Base-by-base conservation (phyloP, 2,888 invertebrate genomes). In the Lasioglossum zephyrum region DNA sequence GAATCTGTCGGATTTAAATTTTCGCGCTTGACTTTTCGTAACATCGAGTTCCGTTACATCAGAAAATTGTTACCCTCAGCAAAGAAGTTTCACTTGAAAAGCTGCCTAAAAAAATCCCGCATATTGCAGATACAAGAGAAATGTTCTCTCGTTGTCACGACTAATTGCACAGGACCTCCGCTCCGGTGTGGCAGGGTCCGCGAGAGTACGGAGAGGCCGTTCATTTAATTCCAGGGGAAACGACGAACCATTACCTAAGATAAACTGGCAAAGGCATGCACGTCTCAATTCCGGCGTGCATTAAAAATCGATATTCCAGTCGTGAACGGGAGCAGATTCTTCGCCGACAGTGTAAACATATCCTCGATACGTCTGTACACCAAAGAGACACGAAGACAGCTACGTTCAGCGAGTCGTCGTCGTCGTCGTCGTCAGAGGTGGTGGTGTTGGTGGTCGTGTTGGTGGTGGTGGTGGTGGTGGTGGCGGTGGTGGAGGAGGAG, bases 281-380 rank as follows among this genome's bases (percentile, higher is more conserved):
- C 82, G 85, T 89, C 88, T 88, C 89, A 88, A 90, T 91, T 81
- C 79, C 77, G 72, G 31, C 57, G 66, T 57, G 82, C 84, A 89
- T 90, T 88, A 83, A 82, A 85, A 84, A 91, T 89, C 87, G 90
- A 86, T 88, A 88, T 88, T 77, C 72, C 72, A 85, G 76, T 77
- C 69, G 83, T 82, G 77, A 77, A 77, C 79, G 69, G 79, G 69
- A 87, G 82, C 84, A 73, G 87, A 89, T 90, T 84, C 82, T 82
- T 89, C 81, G 77, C 79, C 66, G 79, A 41, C 77, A 85, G 79
- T 82, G 84, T 87, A 90, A 90, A 90, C 91, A 91, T 80, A 85
- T 87, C 82, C 79, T 79, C 83, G 85, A 88, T 91, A 90, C 86
- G 79, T 89, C 79, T 73, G 73, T 82, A 47, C 72, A 72, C 60